phyloP scores from a whole-genome alignment of 2,888 invertebrate species.

The Microchrysa polita region DNA sequence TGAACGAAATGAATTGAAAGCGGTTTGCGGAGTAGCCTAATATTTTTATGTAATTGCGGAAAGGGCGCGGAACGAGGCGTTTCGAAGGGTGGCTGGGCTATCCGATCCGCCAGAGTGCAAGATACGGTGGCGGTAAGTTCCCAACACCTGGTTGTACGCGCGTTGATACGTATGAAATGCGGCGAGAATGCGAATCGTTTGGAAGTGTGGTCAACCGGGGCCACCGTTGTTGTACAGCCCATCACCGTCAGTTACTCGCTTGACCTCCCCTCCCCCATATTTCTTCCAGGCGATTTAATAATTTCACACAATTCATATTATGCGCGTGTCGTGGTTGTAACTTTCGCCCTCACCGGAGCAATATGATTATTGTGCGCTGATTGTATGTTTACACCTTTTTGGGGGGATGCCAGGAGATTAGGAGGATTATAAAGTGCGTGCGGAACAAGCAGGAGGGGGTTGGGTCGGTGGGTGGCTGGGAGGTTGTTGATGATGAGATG shows the following conservation, averaged over 20 bases:
- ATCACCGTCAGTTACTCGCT: background rate
- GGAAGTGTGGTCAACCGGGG: no score
- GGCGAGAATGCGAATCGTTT: background rate
- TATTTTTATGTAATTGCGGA: conserved; percentile 32
- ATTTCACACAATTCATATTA: background rate
- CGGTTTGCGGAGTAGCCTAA: background rate
- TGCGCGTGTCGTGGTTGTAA: conserved; percentile 16
- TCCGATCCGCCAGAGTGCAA: background rate
- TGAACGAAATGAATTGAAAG: background rate
- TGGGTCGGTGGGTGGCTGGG: background rate
- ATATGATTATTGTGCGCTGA: conserved; percentile 16
- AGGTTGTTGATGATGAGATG: no score
- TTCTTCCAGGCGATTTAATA: conserved; percentile 23
- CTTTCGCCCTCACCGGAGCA: background rate
- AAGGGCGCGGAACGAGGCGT: no score
- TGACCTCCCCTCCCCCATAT: background rate
- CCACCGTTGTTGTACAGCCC: no score
- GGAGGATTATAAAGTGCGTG: background rate
- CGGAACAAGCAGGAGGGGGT: no score
- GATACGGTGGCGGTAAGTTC: no score
- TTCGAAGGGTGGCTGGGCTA: background rate
- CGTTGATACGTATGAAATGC: conserved; percentile 8
- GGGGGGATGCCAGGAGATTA: background rate
- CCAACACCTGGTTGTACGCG: background rate
- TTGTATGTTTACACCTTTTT: conserved; percentile 1